These are phyloP conservation scores for Suncus etruscus DNA, from an alignment of 2,113 vertebrate species.

Conservation along the genomic window DNA sequence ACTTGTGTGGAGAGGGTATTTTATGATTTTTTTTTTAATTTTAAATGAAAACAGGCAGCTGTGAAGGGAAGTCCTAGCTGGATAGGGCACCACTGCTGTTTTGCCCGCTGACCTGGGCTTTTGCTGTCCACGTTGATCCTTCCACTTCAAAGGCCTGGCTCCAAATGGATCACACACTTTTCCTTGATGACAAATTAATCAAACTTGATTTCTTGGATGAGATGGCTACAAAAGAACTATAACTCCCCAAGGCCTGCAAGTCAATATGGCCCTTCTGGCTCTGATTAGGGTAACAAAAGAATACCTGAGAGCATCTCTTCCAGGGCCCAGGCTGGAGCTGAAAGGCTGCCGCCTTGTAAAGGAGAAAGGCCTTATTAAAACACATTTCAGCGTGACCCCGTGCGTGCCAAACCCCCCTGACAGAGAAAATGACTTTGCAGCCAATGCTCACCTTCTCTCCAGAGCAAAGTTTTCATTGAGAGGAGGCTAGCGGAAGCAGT, in stretches of 20 bases:
- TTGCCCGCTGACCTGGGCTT: conserved; percentile 32
- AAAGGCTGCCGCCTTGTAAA: conserved; percentile 64
- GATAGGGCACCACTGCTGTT: background rate
- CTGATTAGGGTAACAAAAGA: conserved; percentile 81
- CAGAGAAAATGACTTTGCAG: conserved; percentile 72
- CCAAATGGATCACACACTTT: conserved; percentile 73
- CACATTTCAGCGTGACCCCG: conserved; percentile 75
- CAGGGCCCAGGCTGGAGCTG: conserved; percentile 59
- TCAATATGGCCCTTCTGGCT: conserved; percentile 77
- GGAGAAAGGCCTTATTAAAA: conserved; percentile 74
- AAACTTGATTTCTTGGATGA: conserved; percentile 79
- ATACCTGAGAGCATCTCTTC: conserved; percentile 67
- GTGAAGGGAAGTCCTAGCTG: conserved; percentile 12
- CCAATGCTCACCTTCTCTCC: conserved; percentile 60
- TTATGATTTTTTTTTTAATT: background rate
- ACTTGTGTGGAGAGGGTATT: no score
- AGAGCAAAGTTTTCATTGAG: conserved; percentile 65
- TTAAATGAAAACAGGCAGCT: conserved; percentile 8
- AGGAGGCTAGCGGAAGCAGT: conserved; percentile 70
- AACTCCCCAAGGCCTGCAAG: conserved; percentile 72
- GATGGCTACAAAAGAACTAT: conserved; percentile 79
- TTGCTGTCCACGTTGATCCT: conserved; percentile 5
- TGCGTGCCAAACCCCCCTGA: conserved; percentile 74
- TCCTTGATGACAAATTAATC: conserved; percentile 84
- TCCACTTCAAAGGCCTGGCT: conserved; percentile 72